phyloP scores from a whole-genome alignment of 1,140 invertebrate genomes.

The Paraescarpia echinospica region DNA sequence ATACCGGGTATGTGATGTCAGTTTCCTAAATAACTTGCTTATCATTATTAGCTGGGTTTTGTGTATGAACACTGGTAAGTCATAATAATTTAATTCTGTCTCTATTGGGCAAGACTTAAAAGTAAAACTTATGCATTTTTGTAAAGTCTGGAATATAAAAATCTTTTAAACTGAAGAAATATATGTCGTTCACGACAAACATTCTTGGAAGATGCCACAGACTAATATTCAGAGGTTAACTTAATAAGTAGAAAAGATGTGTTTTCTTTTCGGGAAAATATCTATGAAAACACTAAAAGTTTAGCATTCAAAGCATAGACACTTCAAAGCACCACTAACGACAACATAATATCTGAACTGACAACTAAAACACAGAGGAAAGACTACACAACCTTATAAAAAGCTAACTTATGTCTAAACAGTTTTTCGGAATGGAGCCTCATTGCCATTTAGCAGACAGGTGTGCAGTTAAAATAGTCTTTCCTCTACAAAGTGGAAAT shows the following conservation, averaged over 20 bases:
- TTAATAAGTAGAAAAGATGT: neutral
- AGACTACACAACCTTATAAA: neutral
- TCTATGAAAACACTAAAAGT: neutral
- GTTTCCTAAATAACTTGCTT: neutral
- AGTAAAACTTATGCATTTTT: too few species aligned
- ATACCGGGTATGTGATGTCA: neutral
- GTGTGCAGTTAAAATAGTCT: neutral
- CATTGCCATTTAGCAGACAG: conserved; percentile 4
- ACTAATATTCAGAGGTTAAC: neutral
- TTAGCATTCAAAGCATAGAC: neutral
- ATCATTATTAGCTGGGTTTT: neutral
- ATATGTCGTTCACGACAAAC: neutral
- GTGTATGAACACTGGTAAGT: neutral
- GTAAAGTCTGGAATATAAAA: too few species aligned
- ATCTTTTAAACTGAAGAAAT: neutral
- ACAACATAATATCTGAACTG: neutral
- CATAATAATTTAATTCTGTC: neutral
- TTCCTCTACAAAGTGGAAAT: neutral
- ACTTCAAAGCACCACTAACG: neutral
- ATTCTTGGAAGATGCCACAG: neutral
- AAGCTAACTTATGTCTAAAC: neutral
- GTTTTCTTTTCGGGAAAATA: neutral
- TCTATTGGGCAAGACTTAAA: too few species aligned
- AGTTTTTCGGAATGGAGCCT: neutral
- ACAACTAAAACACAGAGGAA: neutral